Evolutionary conservation across 1,140 invertebrate genomes (phyloP).

Genomic region (Temnothorax longispinosus): DNA sequence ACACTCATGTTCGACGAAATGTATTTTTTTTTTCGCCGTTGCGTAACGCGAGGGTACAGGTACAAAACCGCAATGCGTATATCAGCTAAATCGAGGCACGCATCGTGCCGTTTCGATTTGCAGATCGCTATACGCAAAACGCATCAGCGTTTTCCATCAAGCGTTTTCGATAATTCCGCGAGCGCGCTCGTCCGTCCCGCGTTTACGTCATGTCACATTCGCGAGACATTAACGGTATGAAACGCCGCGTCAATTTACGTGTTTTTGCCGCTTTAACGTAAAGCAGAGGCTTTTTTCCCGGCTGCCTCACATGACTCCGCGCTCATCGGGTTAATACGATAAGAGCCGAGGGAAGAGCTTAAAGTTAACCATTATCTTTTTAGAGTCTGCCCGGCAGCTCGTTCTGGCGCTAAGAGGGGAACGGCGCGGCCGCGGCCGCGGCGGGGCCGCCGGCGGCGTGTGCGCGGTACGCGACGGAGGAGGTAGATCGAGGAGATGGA

Average conservation of each 20-base stretch:
- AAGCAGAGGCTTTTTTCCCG: conserved; percentile 41
- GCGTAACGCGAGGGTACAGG: not conserved
- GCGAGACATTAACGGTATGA: not conserved
- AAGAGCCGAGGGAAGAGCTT: conserved; percentile 51
- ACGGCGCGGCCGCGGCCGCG: not conserved
- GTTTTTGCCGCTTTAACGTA: conserved; percentile 51
- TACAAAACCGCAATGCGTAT: not conserved
- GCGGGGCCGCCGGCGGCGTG: too few relatives aligned
- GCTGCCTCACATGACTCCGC: not conserved
- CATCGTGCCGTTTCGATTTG: not conserved
- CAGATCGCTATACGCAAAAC: not conserved
- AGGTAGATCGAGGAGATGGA: conserved; percentile 26
- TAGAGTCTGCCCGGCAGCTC: conserved; percentile 28
- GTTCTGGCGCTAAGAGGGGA: conserved; percentile 48
- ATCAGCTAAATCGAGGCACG: not conserved
- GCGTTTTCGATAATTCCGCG: not conserved
- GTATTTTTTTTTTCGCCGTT: conserved; percentile 28
- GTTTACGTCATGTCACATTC: not conserved
- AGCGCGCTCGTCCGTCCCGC: not conserved
- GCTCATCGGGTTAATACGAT: conserved; percentile 51
- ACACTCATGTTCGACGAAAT: conserved; percentile 21
- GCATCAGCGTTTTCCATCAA: not conserved
- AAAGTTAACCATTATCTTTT: conserved; percentile 60
- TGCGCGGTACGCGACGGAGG: not conserved
- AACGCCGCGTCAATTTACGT: conserved; percentile 7